Evolutionary conservation across 2,797 vertebrate species (phyloP), one percentile per base, ranked within the genome.

Genomic region (Halcyon chelicuti): DNA sequence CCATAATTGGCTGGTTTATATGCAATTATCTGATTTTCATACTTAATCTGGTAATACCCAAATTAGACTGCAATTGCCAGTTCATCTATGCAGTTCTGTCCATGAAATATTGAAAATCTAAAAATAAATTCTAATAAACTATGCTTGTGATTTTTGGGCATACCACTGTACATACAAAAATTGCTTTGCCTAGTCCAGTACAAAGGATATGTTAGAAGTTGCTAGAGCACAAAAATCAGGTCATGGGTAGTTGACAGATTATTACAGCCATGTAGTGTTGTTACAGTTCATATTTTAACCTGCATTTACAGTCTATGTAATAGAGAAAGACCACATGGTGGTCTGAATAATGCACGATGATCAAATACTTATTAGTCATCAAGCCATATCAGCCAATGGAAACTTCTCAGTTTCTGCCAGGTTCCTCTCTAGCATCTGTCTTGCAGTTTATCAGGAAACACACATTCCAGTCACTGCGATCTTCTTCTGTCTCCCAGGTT

Each of bases 11-110:
- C 29, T 18, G 68, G 72, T 90, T 96, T 39, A 29, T 88, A 26
- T 88, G 10, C 37, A 80, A 47, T 91, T 80, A 77, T 62, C 44
- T 89, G 60, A 83, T 92, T 89, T 91, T 74, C 86, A 33, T 89
- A 63, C 14, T 67, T 86, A 81, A 86, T 46, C 75, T 78, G 33
- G 31, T 65, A 86, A 89, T n/a, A 46, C 12, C 40, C 44, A 61
- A 92, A 77, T 42, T 55, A 88, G 26, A 19, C 67, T 87, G 60
- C 19, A 72, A 26, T 87, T 88, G 51, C 31, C 35, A 47, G 35
- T 85, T 94, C 22, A 55, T 73, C 47, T 86, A 3, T 68, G 37
- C 49, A 44, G 25, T 67, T 73, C 52, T 81, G 14, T 76, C 66
- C 66, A 55, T 62, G 28, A 90, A 82, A 55, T 93, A 52, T 1